Evolutionary conservation across 2,113 vertebrate species (phyloP).

Genomic region (Xiphophorus couchianus): DNA sequence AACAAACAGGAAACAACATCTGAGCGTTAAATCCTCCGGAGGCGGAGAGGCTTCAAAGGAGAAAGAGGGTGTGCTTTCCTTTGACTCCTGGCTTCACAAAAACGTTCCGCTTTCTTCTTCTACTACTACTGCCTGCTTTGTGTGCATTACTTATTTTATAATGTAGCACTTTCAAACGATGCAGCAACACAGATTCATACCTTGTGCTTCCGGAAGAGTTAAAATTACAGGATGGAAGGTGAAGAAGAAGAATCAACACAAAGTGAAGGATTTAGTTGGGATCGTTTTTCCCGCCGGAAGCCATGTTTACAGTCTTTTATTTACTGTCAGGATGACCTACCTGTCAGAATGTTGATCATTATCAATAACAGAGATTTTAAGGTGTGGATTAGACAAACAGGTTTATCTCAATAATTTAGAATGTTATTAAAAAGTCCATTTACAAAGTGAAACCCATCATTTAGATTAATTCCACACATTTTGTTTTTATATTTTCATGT

Average conservation of each 20-base stretch:
- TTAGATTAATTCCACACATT: background rate
- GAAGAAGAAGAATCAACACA: background rate
- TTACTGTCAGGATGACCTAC: background rate
- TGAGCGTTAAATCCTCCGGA: background rate
- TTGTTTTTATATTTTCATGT: background rate
- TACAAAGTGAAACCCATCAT: background rate
- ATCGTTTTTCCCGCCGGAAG: too few species aligned
- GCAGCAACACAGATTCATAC: background rate
- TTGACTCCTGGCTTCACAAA: background rate
- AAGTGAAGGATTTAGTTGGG: background rate
- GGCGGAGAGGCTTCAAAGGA: too few species aligned
- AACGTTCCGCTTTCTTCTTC: background rate
- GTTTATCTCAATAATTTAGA: background rate
- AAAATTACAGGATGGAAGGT: background rate
- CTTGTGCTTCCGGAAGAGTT: background rate
- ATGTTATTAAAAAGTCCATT: background rate
- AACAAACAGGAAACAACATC: too few species aligned
- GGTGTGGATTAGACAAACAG: too few species aligned
- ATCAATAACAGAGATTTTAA: background rate
- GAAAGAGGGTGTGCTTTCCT: background rate
- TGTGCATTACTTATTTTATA: too few species aligned
- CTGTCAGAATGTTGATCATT: background rate
- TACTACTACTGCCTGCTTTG: too few species aligned
- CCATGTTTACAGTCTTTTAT: background rate
- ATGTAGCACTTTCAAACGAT: background rate